Evolutionary conservation across 2,888 invertebrate genomes (phyloP).

Genomic region (Erebia palarica): DNA sequence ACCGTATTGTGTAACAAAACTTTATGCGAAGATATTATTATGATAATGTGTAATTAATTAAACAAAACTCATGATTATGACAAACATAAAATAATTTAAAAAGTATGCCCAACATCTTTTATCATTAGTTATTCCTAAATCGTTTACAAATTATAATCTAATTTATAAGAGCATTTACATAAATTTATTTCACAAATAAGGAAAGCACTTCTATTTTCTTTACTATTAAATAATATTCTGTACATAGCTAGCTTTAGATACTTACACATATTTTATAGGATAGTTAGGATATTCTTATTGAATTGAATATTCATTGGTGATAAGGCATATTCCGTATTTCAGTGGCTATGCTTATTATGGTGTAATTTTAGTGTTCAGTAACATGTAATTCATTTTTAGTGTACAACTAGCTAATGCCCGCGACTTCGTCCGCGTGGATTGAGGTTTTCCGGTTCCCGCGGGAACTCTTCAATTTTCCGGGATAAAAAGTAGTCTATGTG

Average conservation of each 20-base stretch:
- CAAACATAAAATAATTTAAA: too few relatives aligned
- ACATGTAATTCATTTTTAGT: too few relatives aligned
- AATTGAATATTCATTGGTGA: conserved; percentile 23
- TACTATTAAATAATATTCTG: conserved; percentile 29
- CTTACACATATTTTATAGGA: conserved; percentile 29
- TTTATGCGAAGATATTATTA: too few relatives aligned
- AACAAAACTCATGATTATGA: too few relatives aligned
- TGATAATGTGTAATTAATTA: too few relatives aligned
- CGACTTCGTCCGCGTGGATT: too few relatives aligned
- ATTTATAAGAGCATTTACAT: conserved; percentile 3
- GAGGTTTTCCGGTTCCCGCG: too few relatives aligned
- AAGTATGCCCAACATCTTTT: not conserved
- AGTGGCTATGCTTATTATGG: not conserved
- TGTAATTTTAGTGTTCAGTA: too few relatives aligned
- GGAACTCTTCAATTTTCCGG: too few relatives aligned
- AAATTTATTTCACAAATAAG: conserved; percentile 21
- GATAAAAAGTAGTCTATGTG: too few relatives aligned
- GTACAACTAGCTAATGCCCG: too few relatives aligned
- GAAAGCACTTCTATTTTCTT: conserved; percentile 31
- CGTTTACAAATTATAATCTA: conserved; percentile 11
- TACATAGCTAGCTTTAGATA: conserved; percentile 31
- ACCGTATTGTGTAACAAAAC: too few relatives aligned
- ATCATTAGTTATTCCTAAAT: not conserved
- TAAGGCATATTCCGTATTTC: conserved; percentile 4
- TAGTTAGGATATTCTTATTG: conserved; percentile 24